Percentiles rank a stretch among this genome's conserved stretches.
phyloP scores from a whole-genome alignment of 2,888 invertebrate species.

The Leistus spinibarbis region DNA sequence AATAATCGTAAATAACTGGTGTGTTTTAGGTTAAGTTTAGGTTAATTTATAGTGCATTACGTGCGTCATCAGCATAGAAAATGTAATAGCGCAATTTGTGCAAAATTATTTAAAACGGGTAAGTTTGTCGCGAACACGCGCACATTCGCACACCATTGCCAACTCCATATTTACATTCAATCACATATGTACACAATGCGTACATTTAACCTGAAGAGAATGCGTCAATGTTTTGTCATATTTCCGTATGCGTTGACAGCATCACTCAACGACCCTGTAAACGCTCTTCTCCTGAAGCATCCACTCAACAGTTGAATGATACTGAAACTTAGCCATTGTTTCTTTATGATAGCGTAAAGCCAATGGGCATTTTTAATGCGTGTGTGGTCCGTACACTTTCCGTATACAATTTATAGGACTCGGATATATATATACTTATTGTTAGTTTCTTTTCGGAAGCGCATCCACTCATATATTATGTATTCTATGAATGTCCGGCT shows the following conservation, averaged over 20 bases:
- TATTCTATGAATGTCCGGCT: neutral
- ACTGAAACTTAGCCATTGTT: neutral
- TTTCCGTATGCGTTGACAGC: neutral
- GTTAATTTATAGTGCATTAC: neutral
- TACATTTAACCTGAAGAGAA: neutral
- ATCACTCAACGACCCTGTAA: neutral
- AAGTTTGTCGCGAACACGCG: neutral
- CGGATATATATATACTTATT: neutral
- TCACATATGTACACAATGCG: neutral
- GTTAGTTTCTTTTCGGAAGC: neutral
- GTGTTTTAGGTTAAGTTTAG: slow-evolving; percentile 42
- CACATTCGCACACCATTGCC: neutral
- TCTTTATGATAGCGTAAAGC: neutral
- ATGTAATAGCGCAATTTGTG: neutral
- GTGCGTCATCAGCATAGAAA: neutral
- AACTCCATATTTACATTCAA: neutral
- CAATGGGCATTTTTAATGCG: neutral
- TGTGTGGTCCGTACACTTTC: neutral
- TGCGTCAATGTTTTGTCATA: too few relatives aligned
- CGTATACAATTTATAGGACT: neutral
- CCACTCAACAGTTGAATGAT: neutral
- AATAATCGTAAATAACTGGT: slow-evolving; percentile 43
- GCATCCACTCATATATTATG: neutral
- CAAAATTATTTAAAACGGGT: neutral
- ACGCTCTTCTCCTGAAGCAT: neutral